Evolutionary conservation across 1,140 invertebrate species (phyloP), one percentile per base, ranked within the genome.

Genomic region (Megathymus violae): DNA sequence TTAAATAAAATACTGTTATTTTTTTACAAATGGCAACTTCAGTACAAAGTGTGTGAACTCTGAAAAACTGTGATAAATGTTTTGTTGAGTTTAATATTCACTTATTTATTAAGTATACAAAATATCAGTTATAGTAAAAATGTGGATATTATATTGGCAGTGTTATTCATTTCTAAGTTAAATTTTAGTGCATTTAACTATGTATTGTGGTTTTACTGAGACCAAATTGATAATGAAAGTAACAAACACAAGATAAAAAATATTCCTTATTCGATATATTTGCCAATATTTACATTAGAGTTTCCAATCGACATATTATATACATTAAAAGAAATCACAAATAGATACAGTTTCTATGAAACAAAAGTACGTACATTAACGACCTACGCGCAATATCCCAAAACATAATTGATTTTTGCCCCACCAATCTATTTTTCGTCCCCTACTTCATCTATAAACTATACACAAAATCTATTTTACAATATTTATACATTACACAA

Each of bases 391-490:
- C 62, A 40, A 54, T 47, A 69, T 64, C 46, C 51, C 58, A 67
- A 62, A 67, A 62, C 13, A 22, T 0, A 34, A 56, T 65, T 64
- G n/a, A 52, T 67, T 61, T 59, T 47, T 41, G 4, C 19, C 38
- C 36, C 27, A 25, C 54, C 52, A 44, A 47, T 46, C 31, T 34
- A 31, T 58, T 58, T 58, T 44, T 19, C 25, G 1, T 27, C 9
- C 4, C 40, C 63, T 52, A 46, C 63, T 60, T 48, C 63, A 27
- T 56, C 51, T 64, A 58, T 58, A 64, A 70, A 71, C 56, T 54
- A 71, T 64, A 59, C 48, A 60, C 44, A 47, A 64, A 58, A 64
- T 44, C 50, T 46, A 54, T 52, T 52, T 52, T 62, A 64, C 64
- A 67, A 11, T 59, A 59, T n/a, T 59, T 46, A 46, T 59, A 59